These are phyloP conservation scores for Lagopus leucura DNA, from an alignment of 2,113 vertebrate genomes.

Conservation along the genomic window DNA sequence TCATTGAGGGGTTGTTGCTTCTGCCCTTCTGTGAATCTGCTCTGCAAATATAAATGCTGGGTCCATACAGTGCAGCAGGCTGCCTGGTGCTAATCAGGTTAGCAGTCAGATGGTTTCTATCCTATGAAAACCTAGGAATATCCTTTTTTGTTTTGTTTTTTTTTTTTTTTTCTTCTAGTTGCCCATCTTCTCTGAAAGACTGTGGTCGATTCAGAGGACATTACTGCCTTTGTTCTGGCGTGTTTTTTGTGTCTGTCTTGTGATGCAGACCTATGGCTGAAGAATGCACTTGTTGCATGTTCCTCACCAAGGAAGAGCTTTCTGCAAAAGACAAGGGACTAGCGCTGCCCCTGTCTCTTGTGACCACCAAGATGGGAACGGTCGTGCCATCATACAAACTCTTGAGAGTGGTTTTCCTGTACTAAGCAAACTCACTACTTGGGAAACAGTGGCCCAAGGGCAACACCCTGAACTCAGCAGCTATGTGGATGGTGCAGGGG, in stretches of 20 bases:
- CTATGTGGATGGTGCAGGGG: background rate
- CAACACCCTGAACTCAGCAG: background rate
- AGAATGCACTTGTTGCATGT: fast-evolving
- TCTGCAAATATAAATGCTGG: fast-evolving
- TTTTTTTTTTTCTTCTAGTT: background rate
- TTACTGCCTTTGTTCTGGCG: background rate
- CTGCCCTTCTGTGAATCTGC: background rate
- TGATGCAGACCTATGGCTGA: background rate
- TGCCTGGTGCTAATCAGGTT: background rate
- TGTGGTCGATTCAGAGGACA: background rate
- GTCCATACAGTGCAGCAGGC: fast-evolving
- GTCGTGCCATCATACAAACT: background rate
- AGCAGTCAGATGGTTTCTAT: background rate
- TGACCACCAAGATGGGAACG: background rate
- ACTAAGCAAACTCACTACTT: fast-evolving
- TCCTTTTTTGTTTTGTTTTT: no score
- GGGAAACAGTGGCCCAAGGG: no score
- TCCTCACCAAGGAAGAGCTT: background rate
- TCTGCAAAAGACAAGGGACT: background rate
- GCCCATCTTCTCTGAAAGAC: background rate
- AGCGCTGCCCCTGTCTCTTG: background rate
- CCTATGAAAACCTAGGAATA: background rate
- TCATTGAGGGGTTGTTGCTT: fast-evolving
- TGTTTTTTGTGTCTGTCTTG: background rate
- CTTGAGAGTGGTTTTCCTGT: background rate